Conservation (phyloP, 1,140 invertebrate genomes). For the Brachionus rotundiformis region DNA sequence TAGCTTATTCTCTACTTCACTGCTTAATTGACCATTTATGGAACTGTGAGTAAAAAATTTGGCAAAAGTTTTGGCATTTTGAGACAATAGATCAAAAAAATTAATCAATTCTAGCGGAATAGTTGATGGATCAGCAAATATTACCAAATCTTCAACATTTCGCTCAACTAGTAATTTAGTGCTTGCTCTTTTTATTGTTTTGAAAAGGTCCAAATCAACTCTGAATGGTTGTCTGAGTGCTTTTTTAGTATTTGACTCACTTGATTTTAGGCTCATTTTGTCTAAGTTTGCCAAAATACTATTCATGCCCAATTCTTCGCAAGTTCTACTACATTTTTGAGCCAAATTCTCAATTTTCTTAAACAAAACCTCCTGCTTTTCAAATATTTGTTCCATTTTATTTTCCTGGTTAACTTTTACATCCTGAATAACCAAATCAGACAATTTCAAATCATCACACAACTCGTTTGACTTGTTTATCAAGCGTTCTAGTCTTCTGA, state of each 20-base stretch:
- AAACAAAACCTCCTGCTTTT: slow-evolving; percentile 24
- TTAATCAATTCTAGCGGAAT: background rate
- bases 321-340: background rate
- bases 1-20: slow-evolving; percentile 2
- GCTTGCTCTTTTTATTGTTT: background rate
- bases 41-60: slow-evolving; percentile 12
- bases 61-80: background rate
- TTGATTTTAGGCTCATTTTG: background rate
- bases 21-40: background rate
- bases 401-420: background rate
- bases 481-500: background rate
- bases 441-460: slow-evolving; percentile 37
- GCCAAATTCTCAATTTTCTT: background rate
- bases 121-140: background rate
- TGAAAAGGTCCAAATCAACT: slow-evolving; percentile 9
- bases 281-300: background rate
- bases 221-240: background rate
- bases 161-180: background rate
- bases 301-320: background rate
- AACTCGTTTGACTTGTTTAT: slow-evolving; percentile 34
- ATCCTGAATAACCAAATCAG: background rate
- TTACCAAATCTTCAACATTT: slow-evolving; percentile 23
- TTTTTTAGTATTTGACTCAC: background rate
- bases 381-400: background rate
- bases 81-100: background rate